Evolutionary conservation across 1,140 invertebrate species (phyloP), one percentile per base, ranked within the genome.

Genomic region (Cotesia glomerata): DNA sequence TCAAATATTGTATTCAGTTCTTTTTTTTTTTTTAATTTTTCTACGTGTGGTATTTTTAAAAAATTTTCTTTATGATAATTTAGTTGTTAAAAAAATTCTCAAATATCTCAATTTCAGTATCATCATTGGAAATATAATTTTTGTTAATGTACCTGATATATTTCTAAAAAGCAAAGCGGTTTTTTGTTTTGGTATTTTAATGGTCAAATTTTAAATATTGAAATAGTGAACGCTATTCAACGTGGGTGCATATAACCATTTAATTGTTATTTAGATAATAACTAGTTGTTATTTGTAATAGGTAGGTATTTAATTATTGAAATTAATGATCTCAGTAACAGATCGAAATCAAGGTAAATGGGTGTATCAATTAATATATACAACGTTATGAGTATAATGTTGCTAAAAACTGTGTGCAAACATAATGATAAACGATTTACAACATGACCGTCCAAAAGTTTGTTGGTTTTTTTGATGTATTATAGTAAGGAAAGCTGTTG

Each of bases 381-480:
- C 2, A 45, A 45, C 7, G 39, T 45, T 45, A 45, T 9, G 7
- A 45, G 3, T 52, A 34, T 9, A 32, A 68, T 35, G 56, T 35
- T n/a, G 5, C 5, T 54, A 35, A 68, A 54, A 36, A 36, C 16
- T n/a, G 4, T 26, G 35, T 54, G 54, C 35, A 45, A 36, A 11
- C 3, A 14, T 5, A 13, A 64, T 39, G 35, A 58, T 35, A 39
- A 13, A 13, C 36, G 51, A 34, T 68, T 58, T 54, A 36, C 34
- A 69, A 59, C 39, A 69, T 45, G 76, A 78, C 78, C 78, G 80
- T 79, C 80, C 78, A 81, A 77, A 74, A 74, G 35, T 78, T 82
- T 80, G 76, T 82, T 81, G 75, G 77, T 76, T 81, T 79, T 77
- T 67, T 16, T 80, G 75, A 75, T 74, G 69, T 64, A 69, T 73